phyloP scores from a whole-genome alignment of 2,113 vertebrate species.

The Phalacrocorax aristotelis region DNA sequence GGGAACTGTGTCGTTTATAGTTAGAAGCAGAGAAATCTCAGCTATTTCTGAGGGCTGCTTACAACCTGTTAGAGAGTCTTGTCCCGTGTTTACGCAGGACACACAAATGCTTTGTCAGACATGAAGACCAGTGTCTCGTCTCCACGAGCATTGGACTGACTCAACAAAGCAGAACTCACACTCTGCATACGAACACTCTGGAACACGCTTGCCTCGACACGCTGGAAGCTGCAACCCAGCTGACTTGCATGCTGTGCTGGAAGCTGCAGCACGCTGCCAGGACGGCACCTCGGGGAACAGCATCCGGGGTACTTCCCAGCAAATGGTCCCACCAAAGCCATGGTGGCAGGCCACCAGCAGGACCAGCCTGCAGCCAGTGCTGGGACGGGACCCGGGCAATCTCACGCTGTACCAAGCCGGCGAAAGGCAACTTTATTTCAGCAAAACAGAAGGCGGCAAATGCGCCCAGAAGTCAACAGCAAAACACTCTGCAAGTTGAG shows the following conservation, averaged over 20 bases:
- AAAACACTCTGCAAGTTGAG: constrained; percentile 52
- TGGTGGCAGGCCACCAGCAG: neutral
- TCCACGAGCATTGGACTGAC: neutral
- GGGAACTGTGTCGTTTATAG: neutral
- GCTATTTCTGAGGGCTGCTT: neutral
- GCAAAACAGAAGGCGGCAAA: neutral
- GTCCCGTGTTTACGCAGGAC: neutral
- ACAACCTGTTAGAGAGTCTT: neutral
- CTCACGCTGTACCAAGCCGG: neutral
- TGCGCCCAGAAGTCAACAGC: neutral
- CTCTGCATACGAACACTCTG: neutral
- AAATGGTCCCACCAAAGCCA: neutral
- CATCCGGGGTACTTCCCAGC: neutral
- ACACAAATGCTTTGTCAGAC: neutral
- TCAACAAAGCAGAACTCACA: rapidly evolving
- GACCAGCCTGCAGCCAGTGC: neutral
- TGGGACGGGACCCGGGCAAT: neutral
- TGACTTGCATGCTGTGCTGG: rapidly evolving
- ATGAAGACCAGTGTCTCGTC: neutral
- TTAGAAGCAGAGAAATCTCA: neutral
- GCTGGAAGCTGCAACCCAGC: neutral
- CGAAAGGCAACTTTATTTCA: neutral
- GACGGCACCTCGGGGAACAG: neutral
- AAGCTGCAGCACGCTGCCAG: neutral
- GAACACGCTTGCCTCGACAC: rapidly evolving